Evolutionary conservation across 2,113 vertebrate genomes (phyloP), one percentile per base, ranked within the genome.

Genomic region (Silurus asotus): DNA sequence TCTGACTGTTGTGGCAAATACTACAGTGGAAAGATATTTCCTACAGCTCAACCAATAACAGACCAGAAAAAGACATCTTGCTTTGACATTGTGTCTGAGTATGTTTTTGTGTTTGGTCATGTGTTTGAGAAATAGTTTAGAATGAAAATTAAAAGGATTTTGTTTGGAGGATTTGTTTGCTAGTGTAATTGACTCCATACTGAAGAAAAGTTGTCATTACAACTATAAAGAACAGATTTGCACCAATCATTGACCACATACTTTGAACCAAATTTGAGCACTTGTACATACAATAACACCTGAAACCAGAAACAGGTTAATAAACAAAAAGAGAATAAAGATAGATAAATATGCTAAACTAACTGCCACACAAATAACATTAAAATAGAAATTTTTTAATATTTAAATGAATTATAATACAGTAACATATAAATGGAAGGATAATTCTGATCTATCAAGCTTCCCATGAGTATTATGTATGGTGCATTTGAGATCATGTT

Each of bases 1-100:
- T 56, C 64, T 17, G 45, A n/a, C 78, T 80, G n/a, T 20, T 59
- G 81, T 64, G 88, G 78, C 80, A 72, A 70, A 11, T 74, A 64
- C 19, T 51, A 72, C 81, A 85, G 51, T 88, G 79, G 51, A 83
- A 86, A 83, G 87, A 89, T 82, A 87, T 76, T 86, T 84, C 84
- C 81, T 72, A 19, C 9, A 51, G 79, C 49, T 79, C 81, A 75
- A 77, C 62, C 86, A 83, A 84, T 55, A 79, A 86, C 25, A 77
- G 62, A 55, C 14, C 37, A n/a, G 53, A 86, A 86, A 72, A 14
- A 67, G 10, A 58, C 56, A 74, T 69, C 83, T 25, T 79, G 62
- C 15, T 84, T 62, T 65, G 58, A 59, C 45, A 23, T 49, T 82
- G 49, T 55, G 62, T 77, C 48, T 48, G 84, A 6, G 7, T 17